Conservation (phyloP, 2,888 invertebrate genomes). For the Falcaria lacertinaria region DNA sequence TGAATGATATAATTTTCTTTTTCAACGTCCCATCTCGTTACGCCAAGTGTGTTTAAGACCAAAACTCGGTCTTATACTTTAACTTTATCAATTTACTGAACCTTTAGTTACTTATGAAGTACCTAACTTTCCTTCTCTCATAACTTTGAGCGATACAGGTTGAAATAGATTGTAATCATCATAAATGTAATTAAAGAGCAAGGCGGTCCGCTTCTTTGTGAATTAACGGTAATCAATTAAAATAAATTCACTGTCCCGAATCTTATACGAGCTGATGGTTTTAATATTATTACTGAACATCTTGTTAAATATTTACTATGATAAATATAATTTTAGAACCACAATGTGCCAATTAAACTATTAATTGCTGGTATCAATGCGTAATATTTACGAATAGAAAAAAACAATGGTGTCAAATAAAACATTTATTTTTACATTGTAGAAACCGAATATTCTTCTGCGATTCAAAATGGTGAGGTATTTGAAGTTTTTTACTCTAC, state of each 20-base stretch:
- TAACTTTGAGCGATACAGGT: constrained; percentile 32
- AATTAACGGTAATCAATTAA: constrained; percentile 69
- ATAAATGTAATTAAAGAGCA: constrained; percentile 63
- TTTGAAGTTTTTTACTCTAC: not conserved
- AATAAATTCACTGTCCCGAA: constrained; percentile 56
- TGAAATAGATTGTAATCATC: constrained; percentile 46
- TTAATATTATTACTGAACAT: constrained; percentile 41
- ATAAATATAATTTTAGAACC: constrained; percentile 54
- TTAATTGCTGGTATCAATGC: constrained; percentile 30
- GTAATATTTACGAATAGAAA: constrained; percentile 4
- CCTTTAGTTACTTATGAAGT: constrained; percentile 12
- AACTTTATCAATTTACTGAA: constrained; percentile 14
- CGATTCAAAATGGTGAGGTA: not conserved
- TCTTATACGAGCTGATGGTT: constrained; percentile 39
- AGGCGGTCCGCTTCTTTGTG: constrained; percentile 58
- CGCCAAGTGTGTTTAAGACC: constrained; percentile 4
- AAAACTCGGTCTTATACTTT: constrained; percentile 5
- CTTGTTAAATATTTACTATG: constrained; percentile 58
- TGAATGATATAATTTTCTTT: constrained; percentile 1
- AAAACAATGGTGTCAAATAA: not conserved
- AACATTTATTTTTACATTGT: not conserved
- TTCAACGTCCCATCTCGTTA: constrained; percentile 1
- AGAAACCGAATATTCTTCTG: not conserved
- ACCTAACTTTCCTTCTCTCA: constrained; percentile 18
- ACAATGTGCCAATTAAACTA: constrained; percentile 30